A percentile compares a stretch with the other conserved stretches of the same genome.
These are phyloP conservation scores for Drosophila nr. perissopoda DNA, from an alignment of 2,888 invertebrate genomes.

Conservation along the genomic window DNA sequence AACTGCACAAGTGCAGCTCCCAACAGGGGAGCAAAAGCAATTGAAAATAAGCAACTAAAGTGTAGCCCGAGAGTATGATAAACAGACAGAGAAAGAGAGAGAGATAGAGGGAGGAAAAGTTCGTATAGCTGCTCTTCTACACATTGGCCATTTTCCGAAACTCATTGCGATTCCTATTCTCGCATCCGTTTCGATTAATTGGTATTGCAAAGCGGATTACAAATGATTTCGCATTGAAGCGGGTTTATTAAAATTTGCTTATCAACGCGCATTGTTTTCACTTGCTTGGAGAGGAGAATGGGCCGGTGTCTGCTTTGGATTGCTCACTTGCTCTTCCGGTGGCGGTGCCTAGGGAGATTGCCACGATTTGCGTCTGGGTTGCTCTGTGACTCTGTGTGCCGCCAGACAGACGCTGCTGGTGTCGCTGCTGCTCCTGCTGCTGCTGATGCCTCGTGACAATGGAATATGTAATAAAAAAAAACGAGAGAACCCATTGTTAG, in stretches of 20 bases:
- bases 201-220: conserved; percentile 66
- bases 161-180: conserved; percentile 9
- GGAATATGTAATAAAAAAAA: conserved; percentile 61
- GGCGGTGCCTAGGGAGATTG: conserved; percentile 37
- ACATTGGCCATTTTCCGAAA: conserved; percentile 14
- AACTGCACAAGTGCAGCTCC: conserved; percentile 17
- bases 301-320: conserved; percentile 38
- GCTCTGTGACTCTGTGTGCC: conserved; percentile 22
- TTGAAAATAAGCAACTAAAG: conserved; percentile 8
- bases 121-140: conserved; percentile 1
- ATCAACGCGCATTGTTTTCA: conserved; percentile 53
- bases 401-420: conserved; percentile 49
- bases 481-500: conserved; percentile 30
- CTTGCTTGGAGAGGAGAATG: not conserved
- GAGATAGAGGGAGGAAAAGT: not conserved
- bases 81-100: not conserved
- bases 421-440: conserved; percentile 18
- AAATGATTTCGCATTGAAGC: conserved; percentile 44
- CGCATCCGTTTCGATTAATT: conserved; percentile 65
- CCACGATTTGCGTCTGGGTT: conserved; percentile 13
- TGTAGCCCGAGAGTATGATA: conserved; percentile 1
- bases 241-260: conserved; percentile 49
- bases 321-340: conserved; percentile 69
- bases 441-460: conserved; percentile 56
- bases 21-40: not conserved